phyloP scores from a whole-genome alignment of 2,113 vertebrate species.

The Semicossyphus pulcher region DNA sequence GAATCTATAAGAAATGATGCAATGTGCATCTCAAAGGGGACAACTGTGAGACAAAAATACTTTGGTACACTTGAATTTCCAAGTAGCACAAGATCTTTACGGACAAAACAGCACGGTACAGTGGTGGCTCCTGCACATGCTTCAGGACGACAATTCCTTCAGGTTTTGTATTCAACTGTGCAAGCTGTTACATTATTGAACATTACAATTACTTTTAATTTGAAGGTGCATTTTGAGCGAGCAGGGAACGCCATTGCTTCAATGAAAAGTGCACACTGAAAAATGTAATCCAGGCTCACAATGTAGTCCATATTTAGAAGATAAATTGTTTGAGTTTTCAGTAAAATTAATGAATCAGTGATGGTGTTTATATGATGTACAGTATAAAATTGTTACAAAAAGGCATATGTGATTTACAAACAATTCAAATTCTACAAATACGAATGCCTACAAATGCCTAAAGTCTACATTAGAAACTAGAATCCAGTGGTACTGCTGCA shows the following conservation, averaged over 20 bases:
- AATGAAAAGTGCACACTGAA: constrained; percentile 69
- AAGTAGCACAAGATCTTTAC: constrained; percentile 42
- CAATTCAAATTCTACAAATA: constrained; percentile 74
- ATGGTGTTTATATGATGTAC: constrained; percentile 65
- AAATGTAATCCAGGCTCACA: constrained; percentile 61
- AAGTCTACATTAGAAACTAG: constrained; percentile 55
- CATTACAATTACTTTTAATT: constrained; percentile 20
- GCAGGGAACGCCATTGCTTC: constrained; percentile 53
- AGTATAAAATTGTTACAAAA: constrained; percentile 83
- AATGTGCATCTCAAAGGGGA: constrained; percentile 79
- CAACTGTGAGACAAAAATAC: constrained; percentile 78
- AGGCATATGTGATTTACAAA: constrained; percentile 83
- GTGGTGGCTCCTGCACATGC: constrained; percentile 40
- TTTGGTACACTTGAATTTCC: constrained; percentile 80
- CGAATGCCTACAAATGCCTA: constrained; percentile 56
- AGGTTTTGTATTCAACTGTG: constrained; percentile 17
- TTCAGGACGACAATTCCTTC: constrained; percentile 20
- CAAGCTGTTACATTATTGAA: constrained; percentile 24
- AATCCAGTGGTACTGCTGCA: constrained; percentile 67
- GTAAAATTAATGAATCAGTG: constrained; percentile 53
- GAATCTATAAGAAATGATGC: constrained; percentile 77
- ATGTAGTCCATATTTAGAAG: constrained; percentile 60
- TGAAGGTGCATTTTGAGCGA: constrained; percentile 31
- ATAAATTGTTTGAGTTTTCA: constrained; percentile 61
- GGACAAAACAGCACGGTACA: constrained; percentile 52